These are phyloP conservation scores for Prochilodus magdalenae DNA, from an alignment of 2,113 vertebrate species.

Conservation along the genomic window DNA sequence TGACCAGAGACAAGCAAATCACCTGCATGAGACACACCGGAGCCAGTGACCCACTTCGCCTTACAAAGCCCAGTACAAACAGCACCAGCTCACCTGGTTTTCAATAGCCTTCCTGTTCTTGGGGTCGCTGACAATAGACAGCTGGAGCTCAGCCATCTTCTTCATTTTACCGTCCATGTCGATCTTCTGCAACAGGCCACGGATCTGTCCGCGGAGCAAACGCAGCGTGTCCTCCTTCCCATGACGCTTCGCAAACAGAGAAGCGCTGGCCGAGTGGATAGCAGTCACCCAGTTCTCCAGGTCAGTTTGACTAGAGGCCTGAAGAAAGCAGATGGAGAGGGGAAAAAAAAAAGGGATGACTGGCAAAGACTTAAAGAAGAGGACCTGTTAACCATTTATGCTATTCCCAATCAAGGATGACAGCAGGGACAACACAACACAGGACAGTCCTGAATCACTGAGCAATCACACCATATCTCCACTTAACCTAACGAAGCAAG, in stretches of 20 bases:
- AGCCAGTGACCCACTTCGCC: not conserved
- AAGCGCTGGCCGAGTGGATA: constrained; percentile 94
- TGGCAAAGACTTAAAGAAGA: not conserved
- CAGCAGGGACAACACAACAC: not conserved
- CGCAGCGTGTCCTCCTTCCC: constrained; percentile 94
- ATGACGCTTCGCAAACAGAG: constrained; percentile 91
- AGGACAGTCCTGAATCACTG: not conserved
- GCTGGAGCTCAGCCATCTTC: constrained; percentile 96
- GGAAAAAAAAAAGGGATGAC: not conserved
- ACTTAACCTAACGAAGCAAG: not conserved
- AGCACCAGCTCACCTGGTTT: constrained; percentile 84
- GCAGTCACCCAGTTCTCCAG: constrained; percentile 98
- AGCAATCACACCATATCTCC: not conserved
- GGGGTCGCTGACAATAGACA: constrained; percentile 88
- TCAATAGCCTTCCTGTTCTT: constrained; percentile 97
- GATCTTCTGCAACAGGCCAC: constrained; percentile 91
- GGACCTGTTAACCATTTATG: not conserved
- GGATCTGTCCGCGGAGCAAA: constrained; percentile 88
- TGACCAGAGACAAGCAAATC: not conserved
- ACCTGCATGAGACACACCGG: not conserved
- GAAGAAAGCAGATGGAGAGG: constrained; percentile 21
- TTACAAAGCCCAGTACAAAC: not conserved
- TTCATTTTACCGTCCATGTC: constrained; percentile 99
- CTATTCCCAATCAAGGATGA: not conserved
- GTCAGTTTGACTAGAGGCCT: constrained; percentile 96